Evolutionary conservation across 2,113 vertebrate species (phyloP), one percentile per base, ranked within the genome.

Genomic region (Tympanuchus pallidicinctus): DNA sequence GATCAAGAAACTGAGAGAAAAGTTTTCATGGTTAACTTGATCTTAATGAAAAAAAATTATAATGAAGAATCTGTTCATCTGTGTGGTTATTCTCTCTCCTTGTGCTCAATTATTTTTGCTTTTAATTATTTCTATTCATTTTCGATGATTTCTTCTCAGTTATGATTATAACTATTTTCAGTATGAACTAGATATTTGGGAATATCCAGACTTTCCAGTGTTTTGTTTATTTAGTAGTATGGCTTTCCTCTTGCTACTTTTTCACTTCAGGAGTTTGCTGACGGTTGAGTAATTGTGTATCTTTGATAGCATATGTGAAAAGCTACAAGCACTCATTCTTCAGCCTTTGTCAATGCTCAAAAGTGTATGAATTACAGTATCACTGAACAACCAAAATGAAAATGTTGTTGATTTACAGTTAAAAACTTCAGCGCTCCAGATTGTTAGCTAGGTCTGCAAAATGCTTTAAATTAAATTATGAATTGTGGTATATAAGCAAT

Each of bases 201-300:
- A 93, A 78, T 36, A 43, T 61, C 61, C 82, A 86, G 38, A 57
- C 64, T 91, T 95, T 88, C 85, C 79, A 77, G 8, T 52, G 36
- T 64, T 89, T 69, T 38, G 6, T 22, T 95, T 91, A 65, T 76
- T 87, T 86, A 80, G 42, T 43, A 81, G 13, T 14, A 18, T 34
- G 84, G 84, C 82, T 76, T 93, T 96, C 89, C 91, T 89, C 87
- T 86, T 77, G 21, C 42, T 74, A 52, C 43, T 96, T 93, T 54
- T 70, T 38, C 20, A 32, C 52, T 74, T 70, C 69, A 73, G 50
- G 12, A 82, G 32, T 78, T 88, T 70, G 64, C 64, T 88, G 45
- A 82, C 50, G 32, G 47, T 88, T 77, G 11, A 1, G 1, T 77
- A 36, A 45, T 21, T 71, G 14, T 54, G 1, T 86, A 60, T 66